phyloP scores from a whole-genome alignment of 2,888 invertebrate genomes.

The Hirtodrosophila duncani region DNA sequence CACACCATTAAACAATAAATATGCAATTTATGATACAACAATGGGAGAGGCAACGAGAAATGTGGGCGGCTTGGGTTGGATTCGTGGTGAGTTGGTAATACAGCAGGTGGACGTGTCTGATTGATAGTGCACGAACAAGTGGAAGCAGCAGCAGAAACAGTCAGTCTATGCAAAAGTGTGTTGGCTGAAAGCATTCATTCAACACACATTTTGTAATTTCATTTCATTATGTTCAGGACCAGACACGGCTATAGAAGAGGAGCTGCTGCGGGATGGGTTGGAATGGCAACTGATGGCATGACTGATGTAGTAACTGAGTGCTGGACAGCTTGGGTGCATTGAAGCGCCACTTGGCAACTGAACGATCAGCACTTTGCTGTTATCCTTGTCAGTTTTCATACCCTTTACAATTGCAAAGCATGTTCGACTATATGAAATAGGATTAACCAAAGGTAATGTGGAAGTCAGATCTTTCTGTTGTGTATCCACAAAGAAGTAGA shows the following conservation, averaged over 20 bases:
- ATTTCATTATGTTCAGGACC: slow-evolving; percentile 62
- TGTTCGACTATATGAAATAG: too few relatives aligned
- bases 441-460: too few relatives aligned
- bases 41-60: too few relatives aligned
- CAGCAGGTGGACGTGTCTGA: slow-evolving; percentile 7
- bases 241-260: slow-evolving; percentile 34
- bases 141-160: slow-evolving; percentile 15
- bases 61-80: slow-evolving; percentile 4
- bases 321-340: slow-evolving; percentile 14
- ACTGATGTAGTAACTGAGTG: slow-evolving; percentile 32
- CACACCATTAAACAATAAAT: slow-evolving; percentile 72
- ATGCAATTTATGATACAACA: slow-evolving; percentile 64
- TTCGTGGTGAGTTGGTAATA: not conserved
- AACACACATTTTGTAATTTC: slow-evolving; percentile 69
- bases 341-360: slow-evolving; percentile 34
- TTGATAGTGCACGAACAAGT: slow-evolving; percentile 42
- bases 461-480: too few relatives aligned
- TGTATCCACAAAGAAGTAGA: too few relatives aligned
- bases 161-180: slow-evolving; percentile 1
- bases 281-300: slow-evolving; percentile 11
- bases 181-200: slow-evolving; percentile 15
- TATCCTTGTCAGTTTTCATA: slow-evolving; percentile 25
- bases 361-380: slow-evolving; percentile 28
- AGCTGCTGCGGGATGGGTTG: slow-evolving; percentile 4
- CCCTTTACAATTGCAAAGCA: too few relatives aligned